Percentiles rank a stretch among this genome's conserved stretches.
phyloP scores from a whole-genome alignment of 2,888 invertebrate genomes.

The Trichopria drosophilae region DNA sequence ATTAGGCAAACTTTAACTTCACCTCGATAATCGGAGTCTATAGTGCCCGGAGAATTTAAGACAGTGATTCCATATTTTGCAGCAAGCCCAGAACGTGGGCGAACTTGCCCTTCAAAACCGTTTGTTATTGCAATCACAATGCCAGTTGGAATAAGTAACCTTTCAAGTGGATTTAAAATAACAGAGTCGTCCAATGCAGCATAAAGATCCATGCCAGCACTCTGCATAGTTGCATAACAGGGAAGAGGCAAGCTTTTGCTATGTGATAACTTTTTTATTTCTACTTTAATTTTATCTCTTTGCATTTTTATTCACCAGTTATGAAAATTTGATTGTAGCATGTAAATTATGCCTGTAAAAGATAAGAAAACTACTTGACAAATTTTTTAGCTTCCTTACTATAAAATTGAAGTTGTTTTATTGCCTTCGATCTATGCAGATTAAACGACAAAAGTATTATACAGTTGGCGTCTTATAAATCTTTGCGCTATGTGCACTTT shows the following conservation, averaged over 20 bases:
- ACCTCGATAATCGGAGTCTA: constrained; percentile 20
- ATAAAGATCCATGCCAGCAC: constrained; percentile 18
- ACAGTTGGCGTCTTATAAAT: too few relatives aligned
- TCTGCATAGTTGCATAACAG: constrained; percentile 16
- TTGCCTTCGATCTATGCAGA: too few relatives aligned
- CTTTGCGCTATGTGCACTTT: too few relatives aligned
- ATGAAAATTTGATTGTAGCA: constrained; percentile 18
- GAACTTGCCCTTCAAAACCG: constrained; percentile 14
- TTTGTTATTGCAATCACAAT: constrained; percentile 17
- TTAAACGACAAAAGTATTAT: too few relatives aligned
- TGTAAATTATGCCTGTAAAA: constrained; percentile 17
- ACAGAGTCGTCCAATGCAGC: constrained; percentile 11
- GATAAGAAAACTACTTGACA: too few relatives aligned
- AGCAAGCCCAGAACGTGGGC: constrained; percentile 18
- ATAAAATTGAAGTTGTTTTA: too few relatives aligned
- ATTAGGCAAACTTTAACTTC: constrained; percentile 12
- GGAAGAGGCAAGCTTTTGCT: constrained; percentile 16
- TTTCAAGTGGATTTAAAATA: constrained; percentile 12
- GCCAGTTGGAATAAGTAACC: constrained; percentile 16
- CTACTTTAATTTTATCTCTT: constrained; percentile 19
- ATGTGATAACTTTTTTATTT: constrained; percentile 17
- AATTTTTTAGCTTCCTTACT: too few relatives aligned
- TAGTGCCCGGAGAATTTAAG: constrained; percentile 15
- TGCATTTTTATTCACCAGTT: constrained; percentile 14
- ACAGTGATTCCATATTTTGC: constrained; percentile 18